Evolutionary conservation across 2,888 invertebrate species (phyloP), one percentile per base, ranked within the genome.

Genomic region (Orthosia incerta): DNA sequence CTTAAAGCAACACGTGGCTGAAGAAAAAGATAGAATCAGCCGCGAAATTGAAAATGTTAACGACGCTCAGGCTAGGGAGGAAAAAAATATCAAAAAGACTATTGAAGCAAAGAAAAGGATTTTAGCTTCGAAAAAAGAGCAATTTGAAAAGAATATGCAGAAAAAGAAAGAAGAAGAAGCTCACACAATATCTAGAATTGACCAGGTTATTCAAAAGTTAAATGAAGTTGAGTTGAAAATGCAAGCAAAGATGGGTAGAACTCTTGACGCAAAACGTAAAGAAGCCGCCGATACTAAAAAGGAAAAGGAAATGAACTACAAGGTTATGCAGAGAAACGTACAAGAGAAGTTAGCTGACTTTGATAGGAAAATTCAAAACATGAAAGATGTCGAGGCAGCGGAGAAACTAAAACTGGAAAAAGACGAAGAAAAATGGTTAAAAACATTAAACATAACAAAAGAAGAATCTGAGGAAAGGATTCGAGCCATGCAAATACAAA

Each of bases 11-110:
- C 18, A 7, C 9, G 20, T 16, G 11, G 18, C 15, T 26, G 53
- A 31, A 0, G 53, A 63, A 59, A 55, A 50, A 20, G 11, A 48
- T 0, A 60, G 12, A 73, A 53, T 79, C 2, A 18, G 59, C 16
- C 26, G 48, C 16, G 53, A 76, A 60, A 63, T 80, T 63, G 20
- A 31, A 62, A 45, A 63, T 20, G 2, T 79, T 12, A 26, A 76
- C 59, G 57, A 79, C 11, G 15, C 4, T n/a, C 20, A 59, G 11
- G 39, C 26, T 50, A 26, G n/a, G 39, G 73, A n/a, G 13, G 2
- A 26, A 45, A 45, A 3, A 9, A n/a, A 50, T 26, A 50, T 55
- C 26, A 12, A 59, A 16, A 63, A 59, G 11, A 55, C 4, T 18
- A 73, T 63, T 60, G 59, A 73, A 18, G n/a, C 20, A 26, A 80